Conservation (phyloP, 2,888 invertebrate genomes). For the Folsomia manolachei region DNA sequence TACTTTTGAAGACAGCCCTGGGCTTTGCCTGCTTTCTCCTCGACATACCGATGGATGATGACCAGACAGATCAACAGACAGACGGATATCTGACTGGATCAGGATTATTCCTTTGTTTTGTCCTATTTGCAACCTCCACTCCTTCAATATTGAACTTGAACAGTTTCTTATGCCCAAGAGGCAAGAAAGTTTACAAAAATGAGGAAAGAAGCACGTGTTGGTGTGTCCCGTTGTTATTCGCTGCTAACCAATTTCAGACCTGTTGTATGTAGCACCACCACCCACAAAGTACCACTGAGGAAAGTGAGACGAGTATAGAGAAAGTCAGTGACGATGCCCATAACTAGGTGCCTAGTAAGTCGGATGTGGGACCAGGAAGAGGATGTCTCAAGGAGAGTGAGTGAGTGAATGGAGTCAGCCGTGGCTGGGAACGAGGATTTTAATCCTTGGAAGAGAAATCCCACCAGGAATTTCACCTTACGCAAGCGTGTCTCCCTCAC, state of each 20-base stretch:
- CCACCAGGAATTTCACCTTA: slow-evolving; percentile 46
- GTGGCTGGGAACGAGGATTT: slow-evolving; percentile 39
- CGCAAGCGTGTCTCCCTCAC: slow-evolving; percentile 40
- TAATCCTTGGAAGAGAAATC: slow-evolving; percentile 42
- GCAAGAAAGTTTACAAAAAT: background rate
- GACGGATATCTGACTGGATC: background rate
- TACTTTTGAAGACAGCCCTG: slow-evolving; percentile 65
- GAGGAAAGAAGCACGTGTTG: background rate
- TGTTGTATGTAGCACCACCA: too few species aligned
- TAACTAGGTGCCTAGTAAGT: slow-evolving; percentile 19
- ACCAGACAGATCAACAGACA: background rate
- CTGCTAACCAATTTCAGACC: too few species aligned
- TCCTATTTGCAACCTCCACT: too few species aligned
- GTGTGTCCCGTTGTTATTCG: background rate
- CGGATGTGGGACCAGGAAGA: too few species aligned
- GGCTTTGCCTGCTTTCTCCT: slow-evolving; percentile 70
- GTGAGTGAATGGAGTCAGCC: slow-evolving; percentile 42
- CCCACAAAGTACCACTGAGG: too few species aligned
- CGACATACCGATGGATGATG: slow-evolving; percentile 58
- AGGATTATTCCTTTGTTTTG: too few species aligned
- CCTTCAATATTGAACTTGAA: too few species aligned
- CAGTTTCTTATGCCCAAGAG: background rate
- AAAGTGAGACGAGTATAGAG: background rate
- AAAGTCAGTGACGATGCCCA: background rate
- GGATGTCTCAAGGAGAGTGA: too few species aligned